Conservation (phyloP, 1,140 invertebrate genomes). For the Apis florea region DNA sequence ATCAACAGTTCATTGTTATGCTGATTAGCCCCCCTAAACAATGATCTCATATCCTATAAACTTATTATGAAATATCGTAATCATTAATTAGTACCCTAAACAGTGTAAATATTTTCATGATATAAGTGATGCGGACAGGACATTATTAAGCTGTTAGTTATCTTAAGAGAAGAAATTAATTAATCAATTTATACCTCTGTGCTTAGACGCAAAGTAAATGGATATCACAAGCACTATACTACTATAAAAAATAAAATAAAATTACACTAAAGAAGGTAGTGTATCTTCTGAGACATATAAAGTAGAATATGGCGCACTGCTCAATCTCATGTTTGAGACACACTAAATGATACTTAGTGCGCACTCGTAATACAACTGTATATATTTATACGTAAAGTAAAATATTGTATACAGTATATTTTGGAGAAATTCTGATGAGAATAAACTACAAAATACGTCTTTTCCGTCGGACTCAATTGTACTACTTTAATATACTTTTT, state of each 20-base stretch:
- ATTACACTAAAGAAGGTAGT: constrained; percentile 53
- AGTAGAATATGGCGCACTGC: constrained; percentile 73
- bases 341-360: constrained; percentile 71
- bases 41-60: constrained; percentile 72
- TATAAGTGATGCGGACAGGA: constrained; percentile 68
- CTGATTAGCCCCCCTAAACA: constrained; percentile 82
- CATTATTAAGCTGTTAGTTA: constrained; percentile 68
- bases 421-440: constrained; percentile 77
- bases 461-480: constrained; percentile 65
- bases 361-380: constrained; percentile 76
- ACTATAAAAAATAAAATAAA: constrained; percentile 57
- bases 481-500: constrained; percentile 64
- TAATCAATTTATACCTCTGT: constrained; percentile 69
- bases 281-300: constrained; percentile 66
- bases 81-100: constrained; percentile 78
- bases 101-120: constrained; percentile 80
- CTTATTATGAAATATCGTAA: constrained; percentile 77
- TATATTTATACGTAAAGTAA: constrained; percentile 80
- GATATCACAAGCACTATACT: constrained; percentile 67
- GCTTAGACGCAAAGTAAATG: constrained; percentile 65
- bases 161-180: constrained; percentile 63
- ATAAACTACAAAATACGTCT: constrained; percentile 71
- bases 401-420: constrained; percentile 81
- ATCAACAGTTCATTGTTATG: constrained; percentile 87
- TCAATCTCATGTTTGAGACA: constrained; percentile 75